Conservation (phyloP, 2,888 invertebrate genomes). For the Cantharis lateralis region DNA sequence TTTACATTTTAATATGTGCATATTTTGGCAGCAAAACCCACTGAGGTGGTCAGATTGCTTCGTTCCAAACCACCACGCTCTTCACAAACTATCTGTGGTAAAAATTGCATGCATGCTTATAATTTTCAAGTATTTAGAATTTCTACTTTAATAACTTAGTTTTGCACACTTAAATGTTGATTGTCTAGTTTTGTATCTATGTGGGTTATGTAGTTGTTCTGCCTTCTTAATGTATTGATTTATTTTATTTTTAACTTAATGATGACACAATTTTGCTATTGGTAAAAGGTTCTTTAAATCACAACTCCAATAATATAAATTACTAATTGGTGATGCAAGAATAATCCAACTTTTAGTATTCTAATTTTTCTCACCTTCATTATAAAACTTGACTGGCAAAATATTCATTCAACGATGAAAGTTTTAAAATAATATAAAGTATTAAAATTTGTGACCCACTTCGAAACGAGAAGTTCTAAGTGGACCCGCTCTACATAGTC, state of each 20-base stretch:
- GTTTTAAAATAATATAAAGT: too few relatives aligned
- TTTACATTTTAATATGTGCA: constrained; percentile 30
- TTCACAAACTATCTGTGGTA: constrained; percentile 56
- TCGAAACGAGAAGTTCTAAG: too few relatives aligned
- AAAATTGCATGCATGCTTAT: constrained; percentile 48
- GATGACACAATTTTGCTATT: background rate
- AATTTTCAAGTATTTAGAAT: constrained; percentile 25
- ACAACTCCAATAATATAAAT: background rate
- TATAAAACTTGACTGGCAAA: background rate
- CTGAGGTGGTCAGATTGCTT: constrained; percentile 55
- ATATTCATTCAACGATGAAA: background rate
- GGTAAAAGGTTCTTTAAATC: background rate
- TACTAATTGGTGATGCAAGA: background rate
- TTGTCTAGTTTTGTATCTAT: background rate
- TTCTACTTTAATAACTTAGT: background rate
- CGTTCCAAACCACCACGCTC: constrained; percentile 54
- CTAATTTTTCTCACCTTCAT: background rate
- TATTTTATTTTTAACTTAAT: background rate
- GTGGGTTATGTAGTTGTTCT: background rate
- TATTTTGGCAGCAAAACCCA: constrained; percentile 54
- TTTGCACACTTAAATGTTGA: background rate
- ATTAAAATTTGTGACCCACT: too few relatives aligned
- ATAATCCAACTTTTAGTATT: background rate
- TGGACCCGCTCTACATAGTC: too few relatives aligned
- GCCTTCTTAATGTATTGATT: background rate